Base-by-base conservation (phyloP, 2,113 vertebrate species). In the Periophthalmodon schlosseri region DNA sequence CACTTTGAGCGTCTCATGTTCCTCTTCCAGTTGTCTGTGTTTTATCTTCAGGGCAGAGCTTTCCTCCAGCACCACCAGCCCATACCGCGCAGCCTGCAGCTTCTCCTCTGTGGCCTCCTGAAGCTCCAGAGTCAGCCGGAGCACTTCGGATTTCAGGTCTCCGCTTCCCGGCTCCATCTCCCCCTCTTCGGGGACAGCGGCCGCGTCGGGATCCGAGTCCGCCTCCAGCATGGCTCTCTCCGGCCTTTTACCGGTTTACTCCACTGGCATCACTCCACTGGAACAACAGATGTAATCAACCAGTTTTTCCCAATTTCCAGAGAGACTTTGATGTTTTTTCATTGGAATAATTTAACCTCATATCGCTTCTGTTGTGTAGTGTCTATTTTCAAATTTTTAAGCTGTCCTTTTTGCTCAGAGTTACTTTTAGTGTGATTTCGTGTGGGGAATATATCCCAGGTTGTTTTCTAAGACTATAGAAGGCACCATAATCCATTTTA, bases 71-170 rank as follows among this genome's bases (percentile, higher is more conserved):
- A 96, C 94, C 1, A 89, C 95, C 77, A 96, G 91, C 18, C 95
- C 95, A 10, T 95, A 96, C 23, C 94, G 92, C 0, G 95, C 95
- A 0, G 95, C 95, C 84, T 95, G 95, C 3, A 94, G 91, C 84
- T 96, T 96, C 85, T 96, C 94, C 78, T 93, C 94, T 0, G 93
- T 95, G 65, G 95, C 94, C 88, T 95, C 94, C 75, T 95, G 94
- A 33, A 96, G 93, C 86, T 96, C 95, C 14, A 93, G 86, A 2
- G 88, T 89, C 74, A 96, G 84, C n/a, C 95, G 89, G 8, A 91
- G 74, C 79, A 96, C 86, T 83, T 95, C 94, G 0, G 90, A 76
- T 24, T 86, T 91, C 71, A 95, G 67, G 68, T 88, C 86, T 60
- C 46, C 28, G 20, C 73, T 81, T n/a, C 81, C 80, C 79, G 87